Conservation (phyloP, 2,888 invertebrate species). For the Philaethria dido region DNA sequence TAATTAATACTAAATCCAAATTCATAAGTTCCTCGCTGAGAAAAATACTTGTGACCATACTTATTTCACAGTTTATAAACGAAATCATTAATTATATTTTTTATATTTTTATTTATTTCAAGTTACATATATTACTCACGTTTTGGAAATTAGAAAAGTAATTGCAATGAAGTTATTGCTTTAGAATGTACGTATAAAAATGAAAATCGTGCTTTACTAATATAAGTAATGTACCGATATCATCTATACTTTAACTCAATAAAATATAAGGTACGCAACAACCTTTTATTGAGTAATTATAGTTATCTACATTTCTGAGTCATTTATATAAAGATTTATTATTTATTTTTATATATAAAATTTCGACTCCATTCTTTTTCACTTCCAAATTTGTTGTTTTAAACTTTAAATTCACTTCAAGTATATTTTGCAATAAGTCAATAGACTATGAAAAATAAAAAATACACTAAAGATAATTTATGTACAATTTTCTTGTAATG, state of each 20-base stretch:
- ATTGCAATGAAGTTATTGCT: conserved; percentile 6
- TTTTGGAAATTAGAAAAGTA: conserved; percentile 1
- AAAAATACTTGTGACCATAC: background rate
- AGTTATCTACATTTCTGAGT: background rate
- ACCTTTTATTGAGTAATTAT: background rate
- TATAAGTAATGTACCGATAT: background rate
- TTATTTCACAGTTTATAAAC: background rate
- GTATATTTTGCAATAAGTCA: too few species aligned
- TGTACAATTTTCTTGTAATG: background rate
- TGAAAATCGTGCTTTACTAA: conserved; percentile 1
- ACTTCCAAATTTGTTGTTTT: too few species aligned
- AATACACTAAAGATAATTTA: background rate
- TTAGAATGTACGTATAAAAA: background rate
- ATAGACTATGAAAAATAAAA: background rate
- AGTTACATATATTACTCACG: background rate
- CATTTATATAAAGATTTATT: too few species aligned
- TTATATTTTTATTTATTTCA: conserved; percentile 1
- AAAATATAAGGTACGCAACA: background rate
- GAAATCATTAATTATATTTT: background rate
- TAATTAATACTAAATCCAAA: background rate
- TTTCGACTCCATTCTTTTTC: too few species aligned
- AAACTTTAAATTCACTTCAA: too few species aligned
- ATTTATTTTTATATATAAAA: too few species aligned
- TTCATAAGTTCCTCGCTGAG: background rate
- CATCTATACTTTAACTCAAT: background rate